Percentiles rank a stretch among this genome's conserved stretches.
phyloP scores from a whole-genome alignment of 2,797 vertebrate genomes.

The Arctocebus calabarensis region DNA sequence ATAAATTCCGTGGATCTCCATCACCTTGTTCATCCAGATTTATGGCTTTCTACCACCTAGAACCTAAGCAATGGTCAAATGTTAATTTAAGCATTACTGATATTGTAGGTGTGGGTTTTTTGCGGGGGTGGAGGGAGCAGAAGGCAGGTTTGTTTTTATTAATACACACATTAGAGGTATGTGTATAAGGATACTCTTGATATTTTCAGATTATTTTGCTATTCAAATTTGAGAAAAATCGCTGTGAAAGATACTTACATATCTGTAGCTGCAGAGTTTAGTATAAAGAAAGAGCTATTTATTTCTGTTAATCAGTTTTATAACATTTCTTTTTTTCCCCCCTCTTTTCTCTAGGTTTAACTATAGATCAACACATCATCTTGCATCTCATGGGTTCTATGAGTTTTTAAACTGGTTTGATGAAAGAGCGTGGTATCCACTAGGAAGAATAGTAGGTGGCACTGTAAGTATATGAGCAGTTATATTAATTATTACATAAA shows the following conservation, averaged over 20 bases:
- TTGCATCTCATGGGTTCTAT: slow-evolving; percentile 98
- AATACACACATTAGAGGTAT: background rate
- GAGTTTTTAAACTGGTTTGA: slow-evolving; percentile 99
- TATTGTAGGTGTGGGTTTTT: background rate
- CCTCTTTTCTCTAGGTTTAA: slow-evolving; percentile 93
- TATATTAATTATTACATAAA: slow-evolving; percentile 26
- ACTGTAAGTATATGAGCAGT: slow-evolving; percentile 92
- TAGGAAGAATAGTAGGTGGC: slow-evolving; percentile 98
- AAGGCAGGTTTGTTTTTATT: background rate
- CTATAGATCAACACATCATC: slow-evolving; percentile 99
- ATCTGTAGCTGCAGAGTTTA: slow-evolving; percentile 27
- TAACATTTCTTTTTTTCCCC: slow-evolving; percentile 66
- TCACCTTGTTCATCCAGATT: background rate
- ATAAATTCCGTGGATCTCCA: background rate
- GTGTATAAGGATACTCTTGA: background rate
- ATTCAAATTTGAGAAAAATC: slow-evolving; percentile 48
- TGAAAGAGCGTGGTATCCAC: slow-evolving; percentile 98
- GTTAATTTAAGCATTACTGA: slow-evolving; percentile 52
- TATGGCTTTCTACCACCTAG: background rate
- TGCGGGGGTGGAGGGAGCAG: too few species aligned
- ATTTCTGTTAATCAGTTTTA: slow-evolving; percentile 31
- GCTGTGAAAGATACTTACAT: slow-evolving; percentile 26
- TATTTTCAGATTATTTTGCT: background rate
- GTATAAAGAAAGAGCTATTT: slow-evolving; percentile 32
- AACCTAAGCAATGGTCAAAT: background rate